Evolutionary conservation across 2,888 invertebrate species (phyloP).

Genomic region (Sinotaia quadrata): DNA sequence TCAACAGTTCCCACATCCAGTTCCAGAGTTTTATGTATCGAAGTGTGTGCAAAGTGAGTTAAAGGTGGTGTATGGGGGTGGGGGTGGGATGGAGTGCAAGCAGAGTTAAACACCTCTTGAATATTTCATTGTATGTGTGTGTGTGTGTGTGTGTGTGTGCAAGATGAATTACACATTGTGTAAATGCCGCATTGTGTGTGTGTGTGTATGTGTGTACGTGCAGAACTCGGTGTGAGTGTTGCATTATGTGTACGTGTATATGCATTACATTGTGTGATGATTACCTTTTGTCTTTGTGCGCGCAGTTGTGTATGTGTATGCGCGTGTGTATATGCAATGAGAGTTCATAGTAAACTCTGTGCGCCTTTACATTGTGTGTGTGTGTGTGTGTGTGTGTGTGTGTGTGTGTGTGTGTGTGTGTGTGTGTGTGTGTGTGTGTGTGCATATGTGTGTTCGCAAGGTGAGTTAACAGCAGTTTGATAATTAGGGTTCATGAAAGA

Average conservation of each 20-base stretch:
- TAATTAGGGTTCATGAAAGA: too few relatives aligned
- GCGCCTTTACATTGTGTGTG: too few relatives aligned
- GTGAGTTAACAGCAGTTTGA: too few relatives aligned
- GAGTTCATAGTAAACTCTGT: too few relatives aligned
- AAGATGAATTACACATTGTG: background rate
- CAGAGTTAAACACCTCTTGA: background rate
- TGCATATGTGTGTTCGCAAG: too few relatives aligned
- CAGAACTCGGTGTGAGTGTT: background rate
- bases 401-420: too few relatives aligned
- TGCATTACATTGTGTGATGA: background rate
- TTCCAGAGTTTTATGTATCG: constrained; percentile 43
- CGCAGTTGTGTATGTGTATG: too few relatives aligned
- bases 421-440: too few relatives aligned
- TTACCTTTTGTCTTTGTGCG: background rate
- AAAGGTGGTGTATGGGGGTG: background rate
- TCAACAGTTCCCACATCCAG: constrained; percentile 37
- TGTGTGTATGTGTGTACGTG: background rate
- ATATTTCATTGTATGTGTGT: background rate
- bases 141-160: background rate
- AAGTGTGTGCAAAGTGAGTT: constrained; percentile 46
- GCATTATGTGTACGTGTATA: background rate
- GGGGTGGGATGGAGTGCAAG: background rate
- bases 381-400: too few relatives aligned
- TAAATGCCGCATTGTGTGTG: background rate
- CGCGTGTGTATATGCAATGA: too few relatives aligned